Evolutionary conservation across 2,113 vertebrate species (phyloP), one percentile per base, ranked within the genome.

Genomic region (Gasterosteus aculeatus): DNA sequence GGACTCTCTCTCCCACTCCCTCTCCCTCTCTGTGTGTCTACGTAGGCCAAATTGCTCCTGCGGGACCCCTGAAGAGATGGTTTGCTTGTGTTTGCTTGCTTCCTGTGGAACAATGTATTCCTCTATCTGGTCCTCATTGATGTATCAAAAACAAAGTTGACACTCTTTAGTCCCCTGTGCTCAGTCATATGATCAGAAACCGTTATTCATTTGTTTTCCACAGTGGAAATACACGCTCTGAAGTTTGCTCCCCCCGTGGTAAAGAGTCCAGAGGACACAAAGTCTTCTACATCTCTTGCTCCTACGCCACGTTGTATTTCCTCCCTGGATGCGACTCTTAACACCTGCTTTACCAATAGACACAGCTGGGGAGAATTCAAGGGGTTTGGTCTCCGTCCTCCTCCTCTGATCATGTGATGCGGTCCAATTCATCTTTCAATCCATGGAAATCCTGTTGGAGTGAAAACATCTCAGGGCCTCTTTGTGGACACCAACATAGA

Each of bases 1-100:
- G 83, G 68, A 77, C 67, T 56, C 41, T 81, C 79, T 85, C 84
- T 89, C 81, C 83, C 83, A 84, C 84, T 87, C 87, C 82, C 84
- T 87, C 87, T 78, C 80, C 58, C 41, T 42, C 70, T 47, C 26
- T 54, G 33, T 44, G 64, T 77, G 75, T 69, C 76, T 88, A 59
- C 7, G 11, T 57, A 35, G 61, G 82, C 84, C 87, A 88, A 72
- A 80, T 22, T 1, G 33, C 76, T 90, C 91, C 86, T 78, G 70
- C 74, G 90, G 87, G 89, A 91, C n/a, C 0, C 54, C 69, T 83
- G 51, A 67, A 80, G 70, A 82, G 77, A 88, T 81, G 53, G 70
- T 72, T 78, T 75, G 69, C 80, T 83, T 69, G 65, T 75, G 78
- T 77, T 81, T 0, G 0, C 72, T 75, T 72, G 33, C 85, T 89